Conservation (phyloP, 2,797 vertebrate species). For the Cyclopterus lumpus region DNA sequence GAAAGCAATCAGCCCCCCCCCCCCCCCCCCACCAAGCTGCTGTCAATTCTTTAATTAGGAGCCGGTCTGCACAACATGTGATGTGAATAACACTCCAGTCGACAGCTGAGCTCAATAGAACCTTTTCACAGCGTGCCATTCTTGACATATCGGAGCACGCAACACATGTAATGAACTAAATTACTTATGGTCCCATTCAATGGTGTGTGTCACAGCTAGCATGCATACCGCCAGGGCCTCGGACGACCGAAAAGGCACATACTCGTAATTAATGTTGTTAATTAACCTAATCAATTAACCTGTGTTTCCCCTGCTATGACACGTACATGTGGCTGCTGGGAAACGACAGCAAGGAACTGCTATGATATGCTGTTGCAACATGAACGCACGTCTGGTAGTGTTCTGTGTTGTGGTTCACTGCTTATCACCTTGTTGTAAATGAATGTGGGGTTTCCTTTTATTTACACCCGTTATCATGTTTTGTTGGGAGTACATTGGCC, state of each 20-base stretch:
- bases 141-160: background rate
- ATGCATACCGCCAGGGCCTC: background rate
- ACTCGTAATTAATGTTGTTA: background rate
- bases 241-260: background rate
- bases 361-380: background rate
- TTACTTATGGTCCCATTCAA: background rate
- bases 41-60: background rate
- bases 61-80: background rate
- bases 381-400: background rate
- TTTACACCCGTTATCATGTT: background rate
- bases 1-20: background rate
- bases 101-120: background rate
- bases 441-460: background rate
- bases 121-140: background rate
- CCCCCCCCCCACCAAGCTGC: background rate
- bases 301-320: background rate
- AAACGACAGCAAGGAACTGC: background rate
- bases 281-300: background rate
- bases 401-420: background rate
- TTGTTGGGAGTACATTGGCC: background rate
- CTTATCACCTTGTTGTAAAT: conserved; percentile 2
- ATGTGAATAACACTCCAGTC: background rate
- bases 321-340: background rate
- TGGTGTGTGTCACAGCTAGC: background rate
- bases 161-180: background rate